Base-by-base conservation (phyloP, 2,888 invertebrate genomes). In the Acronicta leporina region DNA sequence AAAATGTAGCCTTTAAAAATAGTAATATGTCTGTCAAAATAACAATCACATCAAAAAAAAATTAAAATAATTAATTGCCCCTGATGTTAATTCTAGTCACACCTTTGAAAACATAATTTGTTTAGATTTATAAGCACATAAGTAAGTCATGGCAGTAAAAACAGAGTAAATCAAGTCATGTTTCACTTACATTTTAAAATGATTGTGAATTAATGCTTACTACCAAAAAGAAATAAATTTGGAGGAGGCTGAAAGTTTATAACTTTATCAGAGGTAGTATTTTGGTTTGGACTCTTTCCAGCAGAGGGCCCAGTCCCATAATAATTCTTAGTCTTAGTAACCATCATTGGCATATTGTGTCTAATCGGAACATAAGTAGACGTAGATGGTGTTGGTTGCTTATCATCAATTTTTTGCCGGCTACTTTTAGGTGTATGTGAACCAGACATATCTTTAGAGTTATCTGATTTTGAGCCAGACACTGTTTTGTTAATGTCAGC, bases 311-410 rank as follows among this genome's bases (percentile, higher is more conserved):
- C 38, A 38, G 38, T 2, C n/a, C 38, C n/a, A 16, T 43, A 16
- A 1, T 11, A 2, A 9, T 30, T 16, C 4, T n/a, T 16, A 10
- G 13, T 9, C 7, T 40, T 61, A 15, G 11, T 11, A 10, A 20
- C 0, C 0, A 35, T 6, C 0, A 2, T 0, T 0, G 49, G 53
- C 20, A 61, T 42, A 5, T 50, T 54, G 13, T 61, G 68, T 20
- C 33, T 47, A 2, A 27, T 7, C 0, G 61, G 61, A 0, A 15
- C 8, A 1, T n/a, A 38, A 1, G 48, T 41, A 8, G 33, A 53
- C 2, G 53, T 30, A 13, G 2, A 10, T 25, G 38, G 11, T 0
- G 4, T n/a, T 4, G 15, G 1, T 3, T 16, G 27, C 5, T 13
- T 45, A 2, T 46, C 60, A 44, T 1, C 8, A 27, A 0, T 14